These are phyloP conservation scores for Turritopsis rubra DNA, from an alignment of 30 jellyfish, hydroid and myxozoan species.

Conservation along the genomic window DNA sequence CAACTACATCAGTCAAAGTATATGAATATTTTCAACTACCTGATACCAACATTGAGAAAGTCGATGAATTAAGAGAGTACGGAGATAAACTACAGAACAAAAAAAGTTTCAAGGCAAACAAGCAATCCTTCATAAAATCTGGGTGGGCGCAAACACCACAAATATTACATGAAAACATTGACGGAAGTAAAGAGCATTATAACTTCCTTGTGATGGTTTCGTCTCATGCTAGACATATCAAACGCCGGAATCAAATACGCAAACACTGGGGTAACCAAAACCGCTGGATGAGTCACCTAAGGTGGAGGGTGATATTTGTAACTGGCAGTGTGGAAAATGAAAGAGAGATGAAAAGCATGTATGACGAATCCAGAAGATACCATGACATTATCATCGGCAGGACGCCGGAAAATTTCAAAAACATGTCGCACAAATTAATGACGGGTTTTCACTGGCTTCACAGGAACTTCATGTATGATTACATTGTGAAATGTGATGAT, in stretches of 20 bases:
- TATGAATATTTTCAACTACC: background rate
- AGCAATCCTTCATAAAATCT: no score
- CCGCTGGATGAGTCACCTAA: slow-evolving; percentile 14
- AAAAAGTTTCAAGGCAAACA: no score
- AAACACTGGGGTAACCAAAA: slow-evolving; percentile 25
- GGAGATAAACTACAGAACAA: no score
- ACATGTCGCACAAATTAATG: slow-evolving; percentile 14
- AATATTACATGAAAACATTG: background rate
- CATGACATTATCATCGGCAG: slow-evolving; percentile 16
- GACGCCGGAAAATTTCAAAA: slow-evolving; percentile 19
- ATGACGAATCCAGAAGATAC: slow-evolving; percentile 10
- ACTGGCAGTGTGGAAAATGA: slow-evolving; percentile 8
- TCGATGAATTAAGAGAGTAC: background rate
- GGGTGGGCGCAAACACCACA: background rate
- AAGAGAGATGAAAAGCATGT: slow-evolving; percentile 6
- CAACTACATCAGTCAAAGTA: background rate
- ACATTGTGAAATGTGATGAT: slow-evolving; percentile 30
- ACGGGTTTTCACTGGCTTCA: slow-evolving; percentile 30
- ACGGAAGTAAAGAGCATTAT: background rate
- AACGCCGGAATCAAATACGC: slow-evolving; percentile 17
- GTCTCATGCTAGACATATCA: slow-evolving; percentile 15
- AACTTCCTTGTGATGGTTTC: slow-evolving; percentile 20
- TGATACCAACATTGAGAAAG: background rate
- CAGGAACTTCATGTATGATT: slow-evolving; percentile 18
- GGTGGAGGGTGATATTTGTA: slow-evolving; percentile 20